Percentiles rank a stretch among this genome's conserved stretches.
Evolutionary conservation across 2,888 invertebrate species (phyloP).

Genomic region (Nomada lathburiana): DNA sequence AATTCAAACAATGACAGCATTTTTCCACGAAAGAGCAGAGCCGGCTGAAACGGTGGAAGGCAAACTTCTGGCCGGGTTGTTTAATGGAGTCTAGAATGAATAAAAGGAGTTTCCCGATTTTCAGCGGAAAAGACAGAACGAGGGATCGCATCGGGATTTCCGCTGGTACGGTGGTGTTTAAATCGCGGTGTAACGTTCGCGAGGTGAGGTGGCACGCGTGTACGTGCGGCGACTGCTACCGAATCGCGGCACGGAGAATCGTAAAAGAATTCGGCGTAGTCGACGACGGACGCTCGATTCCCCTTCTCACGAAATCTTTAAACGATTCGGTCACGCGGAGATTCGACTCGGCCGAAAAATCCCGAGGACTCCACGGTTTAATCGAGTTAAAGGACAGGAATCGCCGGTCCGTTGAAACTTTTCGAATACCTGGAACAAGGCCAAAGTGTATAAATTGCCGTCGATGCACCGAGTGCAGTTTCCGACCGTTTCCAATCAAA

Average conservation of each 20-base stretch:
- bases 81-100: background rate
- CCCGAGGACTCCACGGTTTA: constrained; percentile 1
- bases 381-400: constrained; percentile 14
- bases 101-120: background rate
- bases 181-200: constrained; percentile 21
- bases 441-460: background rate
- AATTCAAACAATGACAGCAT: background rate
- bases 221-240: constrained; percentile 12
- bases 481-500: background rate
- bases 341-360: constrained; percentile 16
- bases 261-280: constrained; percentile 26
- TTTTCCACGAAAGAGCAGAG: background rate
- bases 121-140: background rate
- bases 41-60: background rate
- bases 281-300: constrained; percentile 2
- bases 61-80: too few species aligned
- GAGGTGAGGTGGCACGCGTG: constrained; percentile 17
- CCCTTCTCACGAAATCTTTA: background rate
- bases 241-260: background rate
- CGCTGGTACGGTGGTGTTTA: constrained; percentile 1
- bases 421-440: background rate
- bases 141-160: constrained; percentile 20
- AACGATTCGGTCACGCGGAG: constrained; percentile 21
- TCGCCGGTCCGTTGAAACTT: background rate
- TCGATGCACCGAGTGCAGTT: background rate